Conservation (phyloP, 2,113 vertebrate genomes). For the Heterocephalus glaber region DNA sequence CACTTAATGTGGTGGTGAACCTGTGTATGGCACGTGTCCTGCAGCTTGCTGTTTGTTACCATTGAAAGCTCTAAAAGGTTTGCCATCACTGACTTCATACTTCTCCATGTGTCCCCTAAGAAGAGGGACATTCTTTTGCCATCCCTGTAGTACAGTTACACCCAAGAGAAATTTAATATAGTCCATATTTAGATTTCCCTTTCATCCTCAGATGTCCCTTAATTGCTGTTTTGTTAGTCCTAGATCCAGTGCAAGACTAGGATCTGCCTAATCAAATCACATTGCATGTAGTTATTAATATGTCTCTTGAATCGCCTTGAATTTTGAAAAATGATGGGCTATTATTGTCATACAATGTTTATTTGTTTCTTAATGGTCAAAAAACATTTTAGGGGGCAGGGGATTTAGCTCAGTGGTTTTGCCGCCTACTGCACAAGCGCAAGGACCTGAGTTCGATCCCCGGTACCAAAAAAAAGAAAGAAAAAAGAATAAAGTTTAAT, state of each 20-base stretch:
- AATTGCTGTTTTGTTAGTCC: background rate
- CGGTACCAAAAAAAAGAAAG: too few species aligned
- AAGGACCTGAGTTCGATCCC: too few species aligned
- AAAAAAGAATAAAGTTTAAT: constrained; percentile 32
- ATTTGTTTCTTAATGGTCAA: constrained; percentile 50
- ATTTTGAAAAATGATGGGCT: background rate
- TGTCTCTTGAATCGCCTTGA: constrained; percentile 32
- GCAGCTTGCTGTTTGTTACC: background rate
- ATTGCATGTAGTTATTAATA: background rate
- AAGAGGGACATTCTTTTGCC: background rate
- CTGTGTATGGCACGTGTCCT: background rate
- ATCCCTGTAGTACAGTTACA: background rate
- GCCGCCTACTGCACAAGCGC: too few species aligned
- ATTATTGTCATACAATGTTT: background rate
- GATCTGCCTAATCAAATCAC: background rate
- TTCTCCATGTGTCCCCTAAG: background rate
- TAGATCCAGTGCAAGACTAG: background rate
- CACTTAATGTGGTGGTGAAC: background rate
- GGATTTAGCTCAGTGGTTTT: too few species aligned
- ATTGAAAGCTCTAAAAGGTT: background rate
- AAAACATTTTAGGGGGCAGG: constrained; percentile 11
- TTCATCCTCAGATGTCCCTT: background rate
- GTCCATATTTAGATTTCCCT: background rate
- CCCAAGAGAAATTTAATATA: background rate
- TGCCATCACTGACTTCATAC: background rate